Percentiles rank a stretch among this genome's conserved stretches.
These are phyloP conservation scores for Torymus tubicola DNA, from an alignment of 2,888 invertebrate genomes.

Conservation along the genomic window DNA sequence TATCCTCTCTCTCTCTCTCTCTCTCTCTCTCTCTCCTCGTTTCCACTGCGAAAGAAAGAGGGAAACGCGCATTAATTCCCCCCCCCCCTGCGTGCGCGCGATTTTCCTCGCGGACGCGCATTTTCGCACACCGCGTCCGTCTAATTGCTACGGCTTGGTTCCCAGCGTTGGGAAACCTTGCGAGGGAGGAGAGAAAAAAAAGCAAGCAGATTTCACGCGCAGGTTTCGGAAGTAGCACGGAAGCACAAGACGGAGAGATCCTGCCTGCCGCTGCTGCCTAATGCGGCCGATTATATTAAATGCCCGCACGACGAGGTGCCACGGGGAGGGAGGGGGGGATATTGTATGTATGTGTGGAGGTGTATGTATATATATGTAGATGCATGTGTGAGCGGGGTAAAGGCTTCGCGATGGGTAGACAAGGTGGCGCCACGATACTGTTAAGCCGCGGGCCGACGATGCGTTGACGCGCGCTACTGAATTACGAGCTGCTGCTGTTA, in stretches of 20 bases:
- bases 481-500: slow-evolving; percentile 31
- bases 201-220: not conserved
- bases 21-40: not conserved
- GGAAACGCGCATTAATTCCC: not conserved
- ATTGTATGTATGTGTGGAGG: not conserved
- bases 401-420: slow-evolving; percentile 30
- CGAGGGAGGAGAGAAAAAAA: slow-evolving; percentile 1
- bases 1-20: slow-evolving; percentile 31
- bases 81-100: slow-evolving; percentile 13
- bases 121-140: slow-evolving; percentile 42
- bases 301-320: not conserved
- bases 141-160: slow-evolving; percentile 59
- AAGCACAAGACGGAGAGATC: slow-evolving; percentile 30
- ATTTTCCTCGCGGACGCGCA: slow-evolving; percentile 41
- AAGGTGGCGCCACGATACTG: slow-evolving; percentile 70
- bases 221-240: slow-evolving; percentile 61
- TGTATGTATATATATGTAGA: slow-evolving; percentile 1
- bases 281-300: slow-evolving; percentile 41
- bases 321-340: too few relatives aligned
- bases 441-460: slow-evolving; percentile 62
- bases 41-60: not conserved
- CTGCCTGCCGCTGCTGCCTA: not conserved
- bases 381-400: not conserved
- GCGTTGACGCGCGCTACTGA: slow-evolving; percentile 69
- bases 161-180: slow-evolving; percentile 32